A percentile compares a stretch with the other conserved stretches of the same genome.
phyloP scores from a whole-genome alignment of 2,113 vertebrate genomes.

The Scolopax mira region DNA sequence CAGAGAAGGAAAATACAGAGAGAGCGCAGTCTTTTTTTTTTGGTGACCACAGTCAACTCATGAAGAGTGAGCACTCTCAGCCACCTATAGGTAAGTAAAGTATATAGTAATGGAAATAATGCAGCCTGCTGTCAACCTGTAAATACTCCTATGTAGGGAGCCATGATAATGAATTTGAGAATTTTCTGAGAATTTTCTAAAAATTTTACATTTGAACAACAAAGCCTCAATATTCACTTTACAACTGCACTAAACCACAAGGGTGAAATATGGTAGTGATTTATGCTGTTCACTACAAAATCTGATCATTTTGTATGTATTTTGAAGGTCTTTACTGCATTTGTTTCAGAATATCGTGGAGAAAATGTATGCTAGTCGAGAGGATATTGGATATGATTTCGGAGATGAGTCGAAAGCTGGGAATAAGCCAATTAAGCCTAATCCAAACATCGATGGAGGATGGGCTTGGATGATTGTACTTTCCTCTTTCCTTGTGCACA shows the following conservation, averaged over 20 bases:
- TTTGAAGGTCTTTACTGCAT: slow-evolving; percentile 11
- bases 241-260: background rate
- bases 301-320: background rate
- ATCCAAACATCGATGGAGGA: slow-evolving; percentile 75
- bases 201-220: background rate
- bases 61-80: slow-evolving; percentile 21
- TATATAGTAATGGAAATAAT: background rate
- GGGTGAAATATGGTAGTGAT: background rate
- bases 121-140: background rate
- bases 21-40: background rate
- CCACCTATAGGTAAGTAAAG: background rate
- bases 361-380: slow-evolving; percentile 76
- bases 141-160: background rate
- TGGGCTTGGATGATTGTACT: slow-evolving; percentile 85
- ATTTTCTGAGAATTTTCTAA: background rate
- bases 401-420: slow-evolving; percentile 68
- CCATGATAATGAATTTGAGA: background rate
- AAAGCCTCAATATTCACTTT: background rate
- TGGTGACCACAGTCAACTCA: background rate
- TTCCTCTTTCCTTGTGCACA: slow-evolving; percentile 79
- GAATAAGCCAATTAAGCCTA: slow-evolving; percentile 66
- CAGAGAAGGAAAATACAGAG: background rate
- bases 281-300: background rate
- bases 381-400: slow-evolving; percentile 74
- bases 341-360: slow-evolving; percentile 58